Evolutionary conservation across 53 echinoderm and acorn worm species (phyloP).

Genomic region (Pentamera pediparva): DNA sequence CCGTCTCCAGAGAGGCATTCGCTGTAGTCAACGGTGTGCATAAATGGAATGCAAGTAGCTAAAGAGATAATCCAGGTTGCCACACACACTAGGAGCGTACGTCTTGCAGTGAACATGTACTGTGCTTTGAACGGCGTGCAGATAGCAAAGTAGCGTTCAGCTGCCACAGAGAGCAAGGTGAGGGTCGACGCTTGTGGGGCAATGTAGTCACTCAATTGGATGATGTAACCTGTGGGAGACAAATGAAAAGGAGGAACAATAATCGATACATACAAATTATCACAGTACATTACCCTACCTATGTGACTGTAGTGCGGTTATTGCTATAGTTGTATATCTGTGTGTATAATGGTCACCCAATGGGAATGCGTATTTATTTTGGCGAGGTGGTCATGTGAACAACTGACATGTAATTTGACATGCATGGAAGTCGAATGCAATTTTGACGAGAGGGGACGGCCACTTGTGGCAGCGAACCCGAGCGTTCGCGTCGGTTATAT

Average conservation of each 20-base stretch:
- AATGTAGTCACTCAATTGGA: constrained; percentile 52
- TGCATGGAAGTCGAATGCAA: no score
- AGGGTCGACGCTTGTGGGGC: constrained; percentile 65
- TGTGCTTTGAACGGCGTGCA: constrained; percentile 82
- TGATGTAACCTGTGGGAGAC: constrained; percentile 62
- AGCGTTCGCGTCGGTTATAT: no score
- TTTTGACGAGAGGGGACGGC: no score
- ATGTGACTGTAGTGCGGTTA: no score
- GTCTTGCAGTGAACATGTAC: constrained; percentile 68
- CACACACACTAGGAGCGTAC: constrained; percentile 62
- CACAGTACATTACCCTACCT: no score
- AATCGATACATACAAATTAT: no score
- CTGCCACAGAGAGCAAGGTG: constrained; percentile 73
- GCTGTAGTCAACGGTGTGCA: constrained; percentile 32
- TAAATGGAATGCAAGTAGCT: constrained; percentile 51
- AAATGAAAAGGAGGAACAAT: neutral
- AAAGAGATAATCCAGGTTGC: constrained; percentile 65
- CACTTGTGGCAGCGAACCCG: no score
- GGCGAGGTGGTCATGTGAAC: no score
- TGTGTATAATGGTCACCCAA: no score
- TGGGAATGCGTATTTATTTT: no score
- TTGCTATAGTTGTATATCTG: no score
- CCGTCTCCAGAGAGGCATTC: constrained; percentile 11
- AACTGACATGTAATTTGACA: no score
- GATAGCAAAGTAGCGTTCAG: constrained; percentile 79